These are phyloP conservation scores for Trichogramma evanescens DNA, from an alignment of 2,888 invertebrate genomes.

Conservation along the genomic window DNA sequence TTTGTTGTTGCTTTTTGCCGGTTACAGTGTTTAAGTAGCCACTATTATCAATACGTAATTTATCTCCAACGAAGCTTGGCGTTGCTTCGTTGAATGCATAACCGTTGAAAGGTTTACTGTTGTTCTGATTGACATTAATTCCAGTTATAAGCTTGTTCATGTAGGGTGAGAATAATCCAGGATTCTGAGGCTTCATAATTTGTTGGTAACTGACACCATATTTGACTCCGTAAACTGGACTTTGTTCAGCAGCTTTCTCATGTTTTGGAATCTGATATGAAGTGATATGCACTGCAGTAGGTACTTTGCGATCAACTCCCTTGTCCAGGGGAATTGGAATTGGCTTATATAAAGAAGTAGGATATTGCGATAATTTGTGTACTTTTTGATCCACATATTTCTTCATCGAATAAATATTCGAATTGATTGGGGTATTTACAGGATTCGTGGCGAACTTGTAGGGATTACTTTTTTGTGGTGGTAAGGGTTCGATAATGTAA, in stretches of 20 bases:
- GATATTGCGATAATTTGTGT: too few species aligned
- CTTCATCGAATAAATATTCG: too few species aligned
- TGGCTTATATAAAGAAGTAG: constrained; percentile 31
- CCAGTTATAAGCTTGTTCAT: constrained; percentile 11
- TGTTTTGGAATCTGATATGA: constrained; percentile 40
- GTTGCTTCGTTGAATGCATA: constrained; percentile 27
- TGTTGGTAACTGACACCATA: constrained; percentile 34
- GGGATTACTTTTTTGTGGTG: too few species aligned
- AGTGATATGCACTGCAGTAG: constrained; percentile 29
- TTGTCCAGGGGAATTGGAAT: constrained; percentile 47
- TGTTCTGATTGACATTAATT: constrained; percentile 7
- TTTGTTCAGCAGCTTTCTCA: constrained; percentile 24
- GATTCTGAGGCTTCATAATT: constrained; percentile 28
- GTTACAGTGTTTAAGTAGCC: constrained; percentile 1
- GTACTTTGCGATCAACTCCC: constrained; percentile 56
- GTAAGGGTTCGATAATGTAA: constrained; percentile 8
- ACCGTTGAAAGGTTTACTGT: constrained; percentile 24
- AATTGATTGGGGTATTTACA: too few species aligned
- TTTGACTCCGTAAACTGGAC: constrained; percentile 30
- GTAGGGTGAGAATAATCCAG: constrained; percentile 22
- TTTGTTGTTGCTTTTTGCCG: constrained; percentile 9
- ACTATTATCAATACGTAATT: constrained; percentile 3
- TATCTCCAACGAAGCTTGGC: constrained; percentile 21
- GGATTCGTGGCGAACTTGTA: too few species aligned
- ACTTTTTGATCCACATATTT: too few species aligned